Base-by-base conservation (phyloP, 2,888 invertebrate genomes). In the Melipona beecheii region DNA sequence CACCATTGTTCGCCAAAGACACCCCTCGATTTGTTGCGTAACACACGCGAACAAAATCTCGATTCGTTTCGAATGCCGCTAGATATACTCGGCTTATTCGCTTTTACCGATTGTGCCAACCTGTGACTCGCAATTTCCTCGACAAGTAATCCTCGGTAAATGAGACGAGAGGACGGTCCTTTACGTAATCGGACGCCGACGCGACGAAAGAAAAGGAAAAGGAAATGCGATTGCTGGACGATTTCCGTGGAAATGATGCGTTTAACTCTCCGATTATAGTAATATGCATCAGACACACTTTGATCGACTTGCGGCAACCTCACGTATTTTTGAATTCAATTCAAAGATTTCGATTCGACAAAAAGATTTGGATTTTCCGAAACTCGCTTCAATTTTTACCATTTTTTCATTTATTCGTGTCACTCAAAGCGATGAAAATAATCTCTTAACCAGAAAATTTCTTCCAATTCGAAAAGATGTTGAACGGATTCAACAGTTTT, bases 1-100 rank as follows among this genome's bases (percentile, higher is more conserved):
- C 75, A 52, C 81, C 64, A 90, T 90, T 90, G 90, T 90, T 88
- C 81, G 78, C 27, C 78, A 81, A 85, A 81, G 81, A 80, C 83
- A 81, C 68, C 74, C 85, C 83, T 82, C 79, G 70, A 17, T 72
- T 70, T 5, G 71, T 89, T 90, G 81, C 84, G 78, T 83, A 90
- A 90, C 60, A 21, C 50, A 24, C 73, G 62, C 72, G 43, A 82
- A 75, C 52, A 36, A 78, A 80, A 78, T 75, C 73, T 56, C 43
- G n/a, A 60, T 81, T 81, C 56, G 58, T 52, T 62, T 69, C 70
- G 70, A 78, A 70, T 64, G 36, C 27, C 1, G 27, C 4, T 13
- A 60, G 43, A 60, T 15, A 43, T 31, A 60, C 43, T 86, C 72
- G 71, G 78, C 73, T 56, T 78, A 84, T 82, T 85, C 83, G 87